These are phyloP conservation scores for Pristiophorus japonicus DNA, from an alignment of 2,113 vertebrate genomes.

Conservation along the genomic window DNA sequence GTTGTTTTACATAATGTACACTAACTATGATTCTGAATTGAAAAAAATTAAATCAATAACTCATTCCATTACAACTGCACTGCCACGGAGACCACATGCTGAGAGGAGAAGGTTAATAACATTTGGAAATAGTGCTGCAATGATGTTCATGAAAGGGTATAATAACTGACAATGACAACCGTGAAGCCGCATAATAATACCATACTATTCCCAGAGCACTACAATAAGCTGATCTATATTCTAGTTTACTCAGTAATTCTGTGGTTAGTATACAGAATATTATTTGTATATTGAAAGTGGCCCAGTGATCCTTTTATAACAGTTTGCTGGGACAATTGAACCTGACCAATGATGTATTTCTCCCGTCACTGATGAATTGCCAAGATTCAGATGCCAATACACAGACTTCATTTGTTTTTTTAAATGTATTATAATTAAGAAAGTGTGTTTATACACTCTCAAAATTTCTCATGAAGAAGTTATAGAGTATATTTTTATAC, in stretches of 20 bases:
- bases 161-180: slow-evolving; percentile 23
- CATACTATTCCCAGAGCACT: neutral
- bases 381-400: neutral
- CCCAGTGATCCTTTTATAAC: neutral
- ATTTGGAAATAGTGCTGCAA: slow-evolving; percentile 2
- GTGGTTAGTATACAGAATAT: slow-evolving; percentile 23
- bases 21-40: slow-evolving; percentile 4
- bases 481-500: neutral
- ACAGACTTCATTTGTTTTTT: neutral
- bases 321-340: neutral
- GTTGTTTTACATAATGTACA: slow-evolving; percentile 1
- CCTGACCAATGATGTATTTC: neutral
- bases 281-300: neutral
- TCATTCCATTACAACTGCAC: slow-evolving; percentile 24
- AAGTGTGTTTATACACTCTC: neutral
- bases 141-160: neutral
- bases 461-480: neutral
- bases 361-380: neutral
- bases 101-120: slow-evolving; percentile 14
- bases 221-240: neutral
- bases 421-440: neutral
- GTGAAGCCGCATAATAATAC: neutral
- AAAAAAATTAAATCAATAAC: slow-evolving; percentile 36
- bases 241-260: slow-evolving; percentile 5
- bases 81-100: neutral